A percentile compares a stretch with the other conserved stretches of the same genome.
Conservation (phyloP, 2,797 vertebrate genomes). For the Tangara arthus region DNA sequence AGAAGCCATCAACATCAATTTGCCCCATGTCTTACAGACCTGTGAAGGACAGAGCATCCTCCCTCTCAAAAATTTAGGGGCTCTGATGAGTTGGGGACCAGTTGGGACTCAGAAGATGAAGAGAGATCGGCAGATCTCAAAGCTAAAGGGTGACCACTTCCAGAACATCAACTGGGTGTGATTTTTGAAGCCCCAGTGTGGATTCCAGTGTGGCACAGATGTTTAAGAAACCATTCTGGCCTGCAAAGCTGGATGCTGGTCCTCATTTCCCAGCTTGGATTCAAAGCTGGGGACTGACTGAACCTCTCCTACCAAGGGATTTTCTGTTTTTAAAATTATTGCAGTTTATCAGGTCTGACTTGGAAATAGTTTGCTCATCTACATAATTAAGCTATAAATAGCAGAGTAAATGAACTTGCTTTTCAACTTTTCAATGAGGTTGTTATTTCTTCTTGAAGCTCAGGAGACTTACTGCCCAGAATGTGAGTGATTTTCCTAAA, state of each 20-base stretch:
- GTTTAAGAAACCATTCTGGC: not conserved
- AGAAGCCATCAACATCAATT: not conserved
- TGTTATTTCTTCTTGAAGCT: not conserved
- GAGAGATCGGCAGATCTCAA: not conserved
- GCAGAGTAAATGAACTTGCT: not conserved
- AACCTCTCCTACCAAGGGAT: not conserved
- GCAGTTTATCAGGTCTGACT: not conserved
- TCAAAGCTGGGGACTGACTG: not conserved
- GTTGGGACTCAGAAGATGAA: fast-evolving
- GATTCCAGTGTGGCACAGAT: not conserved
- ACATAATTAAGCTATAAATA: constrained; percentile 15
- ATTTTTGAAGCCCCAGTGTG: not conserved
- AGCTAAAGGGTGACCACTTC: not conserved
- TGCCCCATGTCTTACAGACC: not conserved
- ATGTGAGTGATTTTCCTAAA: not conserved
- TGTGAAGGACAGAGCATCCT: not conserved
- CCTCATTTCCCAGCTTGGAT: not conserved
- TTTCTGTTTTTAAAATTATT: not conserved
- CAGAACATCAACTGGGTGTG: fast-evolving
- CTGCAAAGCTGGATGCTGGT: not conserved
- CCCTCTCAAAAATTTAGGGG: not conserved
- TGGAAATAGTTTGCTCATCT: not conserved
- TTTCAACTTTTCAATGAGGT: not conserved
- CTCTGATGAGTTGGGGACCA: not conserved
- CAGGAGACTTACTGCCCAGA: not conserved